Evolutionary conservation across 2,113 vertebrate genomes (phyloP), one percentile per base, ranked within the genome.

Genomic region (Mohoua ochrocephala): DNA sequence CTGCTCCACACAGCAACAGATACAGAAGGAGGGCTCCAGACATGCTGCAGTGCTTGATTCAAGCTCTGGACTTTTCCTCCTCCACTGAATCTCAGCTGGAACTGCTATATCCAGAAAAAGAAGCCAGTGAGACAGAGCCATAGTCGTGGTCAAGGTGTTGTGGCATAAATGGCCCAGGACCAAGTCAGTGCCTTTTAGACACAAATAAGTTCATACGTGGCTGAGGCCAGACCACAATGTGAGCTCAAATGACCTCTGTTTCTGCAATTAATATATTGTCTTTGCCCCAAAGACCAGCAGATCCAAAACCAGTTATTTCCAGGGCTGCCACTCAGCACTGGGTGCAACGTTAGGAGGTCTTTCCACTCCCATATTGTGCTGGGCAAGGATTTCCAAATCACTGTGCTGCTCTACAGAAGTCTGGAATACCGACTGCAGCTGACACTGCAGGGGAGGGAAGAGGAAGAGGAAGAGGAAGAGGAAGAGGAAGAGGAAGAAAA

Each of bases 201-300:
- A 7, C 16, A 53, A 42, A 5, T 15, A 63, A 83, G 8, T n/a
- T 85, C 15, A 13, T 23, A 31, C 0, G 0, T 49, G 35, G 35
- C 49, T 27, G 73, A 68, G 57, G 30, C 19, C 23, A 78, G 42
- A 59, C 15, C 8, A 27, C 15, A 59, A 4, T 1, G 7, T 31
- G 56, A 77, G 37, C 56, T 89, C 52, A 30, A 9, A 70, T 16
- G 4, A 84, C 39, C 7, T 45, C 35, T 79, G 9, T 41, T 70
- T 73, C 45, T 67, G 22, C 24, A 65, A 50, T 28, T 78, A 52
- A 56, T 47, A 15, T 4, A 26, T 13, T 15, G 12, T 19, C 31
- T 78, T 85, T 61, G 35, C 4, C n/a, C 22, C 35, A 37, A 68
- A 75, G 37, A 3, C 15, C 44, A 76, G 27, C 7, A 57, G n/a